Percentiles rank a stretch among this genome's conserved stretches.
These are phyloP conservation scores for Epirrhoe alternata DNA, from an alignment of 2,888 invertebrate genomes.

Conservation along the genomic window DNA sequence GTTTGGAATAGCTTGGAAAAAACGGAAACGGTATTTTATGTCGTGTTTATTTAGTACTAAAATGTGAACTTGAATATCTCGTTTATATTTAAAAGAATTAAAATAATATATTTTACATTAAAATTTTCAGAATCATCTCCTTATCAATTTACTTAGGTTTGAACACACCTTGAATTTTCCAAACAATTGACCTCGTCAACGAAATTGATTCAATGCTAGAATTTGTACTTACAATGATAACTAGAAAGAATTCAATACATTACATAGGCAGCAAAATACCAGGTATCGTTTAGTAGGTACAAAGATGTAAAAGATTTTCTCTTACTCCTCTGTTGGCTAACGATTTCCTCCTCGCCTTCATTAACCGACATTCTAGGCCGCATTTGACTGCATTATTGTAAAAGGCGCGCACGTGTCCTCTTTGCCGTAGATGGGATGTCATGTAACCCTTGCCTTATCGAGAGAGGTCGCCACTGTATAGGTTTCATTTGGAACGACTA, in stretches of 20 bases:
- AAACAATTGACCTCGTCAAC: too few species aligned
- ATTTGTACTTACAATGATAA: too few species aligned
- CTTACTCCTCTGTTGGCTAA: not conserved
- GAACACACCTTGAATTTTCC: too few species aligned
- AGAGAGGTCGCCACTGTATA: slow-evolving; percentile 34
- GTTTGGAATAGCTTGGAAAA: slow-evolving; percentile 37
- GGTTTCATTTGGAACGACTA: not conserved
- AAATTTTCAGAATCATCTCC: too few species aligned
- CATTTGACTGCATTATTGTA: slow-evolving; percentile 51
- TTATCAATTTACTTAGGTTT: too few species aligned
- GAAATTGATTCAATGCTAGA: too few species aligned
- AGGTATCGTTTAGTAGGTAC: too few species aligned
- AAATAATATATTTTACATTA: too few species aligned
- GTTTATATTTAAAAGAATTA: not conserved
- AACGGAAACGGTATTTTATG: slow-evolving; percentile 15
- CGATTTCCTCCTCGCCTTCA: slow-evolving; percentile 36
- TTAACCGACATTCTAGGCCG: slow-evolving; percentile 51
- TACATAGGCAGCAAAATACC: too few species aligned
- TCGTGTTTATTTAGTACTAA: not conserved
- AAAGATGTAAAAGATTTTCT: not conserved
- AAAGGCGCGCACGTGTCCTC: slow-evolving; percentile 54
- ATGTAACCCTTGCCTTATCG: slow-evolving; percentile 55
- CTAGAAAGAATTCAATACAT: too few species aligned
- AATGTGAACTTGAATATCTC: not conserved
- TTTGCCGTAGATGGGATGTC: slow-evolving; percentile 53